Conservation (phyloP, 2,113 vertebrate genomes). For the Bos indicus region DNA sequence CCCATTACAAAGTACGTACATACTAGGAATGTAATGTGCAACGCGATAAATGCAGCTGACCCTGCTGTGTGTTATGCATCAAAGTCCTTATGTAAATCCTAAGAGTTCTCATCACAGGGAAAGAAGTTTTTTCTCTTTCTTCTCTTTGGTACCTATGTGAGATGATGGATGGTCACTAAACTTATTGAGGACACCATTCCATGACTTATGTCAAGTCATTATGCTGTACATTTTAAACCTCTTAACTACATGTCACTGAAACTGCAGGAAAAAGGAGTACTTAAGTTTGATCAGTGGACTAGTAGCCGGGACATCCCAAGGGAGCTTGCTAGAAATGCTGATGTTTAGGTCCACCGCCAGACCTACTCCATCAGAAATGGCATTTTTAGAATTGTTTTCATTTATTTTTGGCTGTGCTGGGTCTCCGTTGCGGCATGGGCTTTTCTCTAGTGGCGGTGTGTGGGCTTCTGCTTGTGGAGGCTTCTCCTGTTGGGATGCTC, state of each 20-base stretch:
- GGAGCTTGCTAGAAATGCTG: neutral
- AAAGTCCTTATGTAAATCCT: neutral
- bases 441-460: neutral
- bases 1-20: neutral
- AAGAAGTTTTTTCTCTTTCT: neutral
- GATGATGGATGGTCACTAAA: neutral
- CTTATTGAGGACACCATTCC: neutral
- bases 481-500: neutral
- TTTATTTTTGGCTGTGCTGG: accelerated
- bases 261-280: neutral
- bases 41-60: neutral
- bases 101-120: neutral
- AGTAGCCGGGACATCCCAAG: too few species aligned
- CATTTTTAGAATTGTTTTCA: accelerated
- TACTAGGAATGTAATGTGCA: too few species aligned
- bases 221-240: neutral
- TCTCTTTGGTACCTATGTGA: neutral
- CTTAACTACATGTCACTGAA: neutral
- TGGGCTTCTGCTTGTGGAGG: neutral
- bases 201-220: neutral
- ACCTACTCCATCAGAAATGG: neutral
- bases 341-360: neutral
- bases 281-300: neutral
- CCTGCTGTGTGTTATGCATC: accelerated
- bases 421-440: accelerated